A percentile compares a stretch with the other conserved stretches of the same genome.
phyloP scores from a whole-genome alignment of 2,888 invertebrate species.

The Pedicia rivosa region DNA sequence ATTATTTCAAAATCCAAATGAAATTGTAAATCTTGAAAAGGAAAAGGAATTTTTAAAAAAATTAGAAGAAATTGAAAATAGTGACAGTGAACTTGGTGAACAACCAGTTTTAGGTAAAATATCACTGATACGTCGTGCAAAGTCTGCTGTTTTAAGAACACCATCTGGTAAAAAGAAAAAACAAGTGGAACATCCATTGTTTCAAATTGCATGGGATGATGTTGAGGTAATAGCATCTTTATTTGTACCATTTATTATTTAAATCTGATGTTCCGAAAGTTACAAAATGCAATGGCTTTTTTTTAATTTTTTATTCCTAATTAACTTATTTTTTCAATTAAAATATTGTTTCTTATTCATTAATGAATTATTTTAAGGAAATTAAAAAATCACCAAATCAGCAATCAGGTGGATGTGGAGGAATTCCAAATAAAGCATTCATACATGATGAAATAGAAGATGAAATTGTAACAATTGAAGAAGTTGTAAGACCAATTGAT shows the following conservation, averaged over 20 bases:
- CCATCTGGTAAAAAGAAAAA: conserved; percentile 11
- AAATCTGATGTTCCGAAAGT: too few species aligned
- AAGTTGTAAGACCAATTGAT: conserved; percentile 29
- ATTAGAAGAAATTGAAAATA: conserved; percentile 26
- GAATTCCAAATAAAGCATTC: neutral
- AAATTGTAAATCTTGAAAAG: conserved; percentile 27
- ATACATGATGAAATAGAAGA: conserved; percentile 13
- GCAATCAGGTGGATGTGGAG: neutral
- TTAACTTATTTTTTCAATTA: too few species aligned
- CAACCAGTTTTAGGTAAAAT: conserved; percentile 49
- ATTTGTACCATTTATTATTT: too few species aligned
- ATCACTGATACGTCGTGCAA: conserved; percentile 47
- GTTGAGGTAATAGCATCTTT: conserved; percentile 6
- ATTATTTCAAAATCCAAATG: conserved; percentile 27
- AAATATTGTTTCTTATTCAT: too few species aligned
- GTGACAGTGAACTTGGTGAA: conserved; percentile 32
- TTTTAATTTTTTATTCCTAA: too few species aligned
- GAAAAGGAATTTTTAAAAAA: conserved; percentile 27
- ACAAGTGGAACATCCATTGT: conserved; percentile 12
- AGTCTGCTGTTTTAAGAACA: conserved; percentile 35
- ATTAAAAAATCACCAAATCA: too few species aligned
- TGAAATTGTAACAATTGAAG: conserved; percentile 25
- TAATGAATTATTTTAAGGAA: too few species aligned
- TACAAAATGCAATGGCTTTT: too few species aligned
- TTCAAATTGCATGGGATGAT: conserved; percentile 14